These are phyloP conservation scores for Cosmopolites sordidus DNA, from an alignment of 2,888 invertebrate species.

Conservation along the genomic window DNA sequence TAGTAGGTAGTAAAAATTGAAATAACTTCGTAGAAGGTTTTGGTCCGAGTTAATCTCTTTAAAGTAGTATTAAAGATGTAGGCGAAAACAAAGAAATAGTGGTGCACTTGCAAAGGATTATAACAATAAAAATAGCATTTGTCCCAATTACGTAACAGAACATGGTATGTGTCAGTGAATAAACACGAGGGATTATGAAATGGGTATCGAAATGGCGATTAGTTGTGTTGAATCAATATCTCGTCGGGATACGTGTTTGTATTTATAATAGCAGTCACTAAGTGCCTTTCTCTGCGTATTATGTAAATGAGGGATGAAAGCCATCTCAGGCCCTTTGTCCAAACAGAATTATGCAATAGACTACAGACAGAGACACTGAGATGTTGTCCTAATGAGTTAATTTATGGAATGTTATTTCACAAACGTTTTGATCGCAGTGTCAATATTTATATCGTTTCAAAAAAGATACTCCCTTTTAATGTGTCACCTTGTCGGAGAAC, in stretches of 20 bases:
- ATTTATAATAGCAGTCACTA: conserved; percentile 43
- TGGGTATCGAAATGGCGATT: conserved; percentile 31
- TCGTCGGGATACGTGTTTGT: conserved; percentile 37
- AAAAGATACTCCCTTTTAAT: conserved; percentile 40
- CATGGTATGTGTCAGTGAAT: conserved; percentile 20
- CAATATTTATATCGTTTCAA: conserved; percentile 45
- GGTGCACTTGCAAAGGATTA: not conserved
- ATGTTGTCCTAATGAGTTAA: conserved; percentile 48
- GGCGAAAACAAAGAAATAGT: not conserved
- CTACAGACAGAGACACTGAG: conserved; percentile 37
- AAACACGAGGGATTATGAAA: conserved; percentile 26
- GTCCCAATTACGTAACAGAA: conserved; percentile 20
- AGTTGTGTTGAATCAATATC: conserved; percentile 35
- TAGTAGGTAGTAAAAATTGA: too few relatives aligned
- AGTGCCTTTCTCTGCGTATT: conserved; percentile 43
- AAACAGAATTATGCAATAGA: conserved; percentile 45
- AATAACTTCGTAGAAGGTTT: too few relatives aligned
- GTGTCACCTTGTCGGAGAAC: conserved; percentile 35
- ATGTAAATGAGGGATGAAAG: conserved; percentile 45
- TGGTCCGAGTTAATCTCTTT: not conserved
- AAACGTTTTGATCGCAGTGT: conserved; percentile 46
- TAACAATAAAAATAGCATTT: conserved; percentile 16
- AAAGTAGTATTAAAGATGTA: not conserved
- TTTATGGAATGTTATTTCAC: conserved; percentile 49
- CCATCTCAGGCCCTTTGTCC: conserved; percentile 44